Base-by-base conservation (phyloP, 2,797 vertebrate species). In the Neomorphus geoffroyi region DNA sequence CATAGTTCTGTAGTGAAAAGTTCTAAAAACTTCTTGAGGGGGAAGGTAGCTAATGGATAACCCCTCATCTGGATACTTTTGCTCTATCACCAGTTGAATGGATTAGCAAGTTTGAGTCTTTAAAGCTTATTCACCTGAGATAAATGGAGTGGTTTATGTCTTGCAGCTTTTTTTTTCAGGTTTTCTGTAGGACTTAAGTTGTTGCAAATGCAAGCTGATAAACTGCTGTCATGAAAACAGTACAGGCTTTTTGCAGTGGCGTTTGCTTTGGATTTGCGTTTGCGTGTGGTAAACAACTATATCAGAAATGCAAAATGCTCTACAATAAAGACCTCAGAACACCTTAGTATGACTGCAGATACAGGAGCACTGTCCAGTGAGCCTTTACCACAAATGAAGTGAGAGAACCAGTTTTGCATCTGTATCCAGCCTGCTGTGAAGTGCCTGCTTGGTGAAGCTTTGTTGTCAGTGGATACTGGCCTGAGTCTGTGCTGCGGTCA, bases 61-160 rank as follows among this genome's bases (percentile, higher is more conserved):
- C 78, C 72, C 7, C 8, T 88, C 43, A 32, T 11, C 18, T 78
- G 48, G 22, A 45, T 86, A 61, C 79, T 74, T 90, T 33, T 86
- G 80, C 39, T 70, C 0, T 60, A 23, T 91, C 70, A 91, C 53
- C 48, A 64, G 64, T 54, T 50, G 62, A 84, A 56, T 73, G 58
- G 70, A 41, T 93, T 90, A 91, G 35, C 8, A 6, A 66, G 85
- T 90, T 90, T 84, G 77, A 62, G 80, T 92, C 12, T 8, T 70
- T 33, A 77, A 64, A 60, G 24, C 22, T 77, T 84, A 66, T 75
- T 92, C 88, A 62, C 53, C 87, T 85, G 60, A 64, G 37, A 64
- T 83, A 92, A 82, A 54, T 35, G 26, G 53, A 62, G 51, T 35
- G 35, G 54, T 60, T 90, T 80, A 37, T 70, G 70, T 92, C 62